A percentile compares a stretch with the other conserved stretches of the same genome.
phyloP scores from a whole-genome alignment of 2,797 vertebrate species.

The Taenioides sp. region DNA sequence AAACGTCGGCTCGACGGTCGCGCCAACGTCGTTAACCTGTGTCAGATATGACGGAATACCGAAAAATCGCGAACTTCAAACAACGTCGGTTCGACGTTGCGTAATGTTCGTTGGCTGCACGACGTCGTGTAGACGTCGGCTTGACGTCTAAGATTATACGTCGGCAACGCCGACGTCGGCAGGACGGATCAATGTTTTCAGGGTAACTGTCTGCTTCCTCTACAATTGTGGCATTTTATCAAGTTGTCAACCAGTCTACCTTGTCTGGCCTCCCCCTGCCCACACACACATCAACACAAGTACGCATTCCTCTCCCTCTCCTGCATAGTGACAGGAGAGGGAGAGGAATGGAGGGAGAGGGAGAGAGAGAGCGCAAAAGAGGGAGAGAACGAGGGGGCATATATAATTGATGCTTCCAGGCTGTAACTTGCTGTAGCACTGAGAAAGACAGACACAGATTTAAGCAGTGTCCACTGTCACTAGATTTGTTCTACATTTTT shows the following conservation, averaged over 20 bases:
- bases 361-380: conserved; percentile 1
- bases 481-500: conserved; percentile 13
- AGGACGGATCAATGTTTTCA: no score
- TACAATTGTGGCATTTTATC: conserved; percentile 10
- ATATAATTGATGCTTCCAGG: conserved; percentile 55
- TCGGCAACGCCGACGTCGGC: no score
- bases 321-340: conserved; percentile 1
- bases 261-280: conserved; percentile 12
- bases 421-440: conserved; percentile 29
- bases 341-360: no score
- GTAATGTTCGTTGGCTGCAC: no score
- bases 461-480: conserved; percentile 27
- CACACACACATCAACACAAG: not conserved
- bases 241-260: conserved; percentile 10
- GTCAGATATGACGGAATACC: no score
- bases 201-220: not conserved
- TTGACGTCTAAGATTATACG: no score
- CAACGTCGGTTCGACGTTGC: no score
- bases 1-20: no score
- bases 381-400: conserved; percentile 28
- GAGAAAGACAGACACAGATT: conserved; percentile 45
- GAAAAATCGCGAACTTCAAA: no score
- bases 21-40: no score
- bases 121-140: no score
- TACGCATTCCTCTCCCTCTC: no score